Evolutionary conservation across 2,888 invertebrate genomes (phyloP), one percentile per base, ranked within the genome.

Genomic region (Junonia oenone): DNA sequence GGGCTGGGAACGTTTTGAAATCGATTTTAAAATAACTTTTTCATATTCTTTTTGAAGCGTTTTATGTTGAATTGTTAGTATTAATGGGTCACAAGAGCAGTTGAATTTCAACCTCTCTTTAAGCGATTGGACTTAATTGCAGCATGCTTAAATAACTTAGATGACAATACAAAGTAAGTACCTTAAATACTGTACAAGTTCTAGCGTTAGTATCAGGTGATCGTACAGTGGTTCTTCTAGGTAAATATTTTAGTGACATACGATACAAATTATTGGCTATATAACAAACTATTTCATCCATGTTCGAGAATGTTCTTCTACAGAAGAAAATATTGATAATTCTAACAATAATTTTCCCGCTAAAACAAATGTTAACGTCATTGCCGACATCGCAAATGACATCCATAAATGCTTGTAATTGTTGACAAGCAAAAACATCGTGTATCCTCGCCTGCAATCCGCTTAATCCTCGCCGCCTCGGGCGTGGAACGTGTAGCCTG

Each of bases 381-480:
- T 43, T 22, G 26, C 43, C 5, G 6, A n/a, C 13, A 37, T 37
- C 29, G 19, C 22, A 33, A 47, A 53, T 53, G 52, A 53, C 55
- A 53, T 45, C 35, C 59, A 64, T 62, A 64, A 67, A 64, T 68
- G 67, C 71, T 73, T 71, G 73, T 74, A 75, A 78, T 80, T 68
- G 75, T 71, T 67, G 72, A 69, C 70, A 68, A 74, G 72, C 75
- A 77, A 60, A 81, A 79, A 80, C 73, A 67, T 71, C 70, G 72
- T 75, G 72, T 73, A 72, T 72, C 72, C 72, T 72, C 71, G 76
- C 72, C 70, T 72, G 69, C 81, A 84, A 83, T 81, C 76, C 75
- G 76, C 69, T 84, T 83, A 82, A 82, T 76, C 78, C 74, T 63
- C 65, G 69, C 66, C 72, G 78, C 81, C 78, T 65, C 70, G 65